These are phyloP conservation scores for Diaprepes abbreviatus DNA, from an alignment of 2,888 invertebrate genomes.

Conservation along the genomic window DNA sequence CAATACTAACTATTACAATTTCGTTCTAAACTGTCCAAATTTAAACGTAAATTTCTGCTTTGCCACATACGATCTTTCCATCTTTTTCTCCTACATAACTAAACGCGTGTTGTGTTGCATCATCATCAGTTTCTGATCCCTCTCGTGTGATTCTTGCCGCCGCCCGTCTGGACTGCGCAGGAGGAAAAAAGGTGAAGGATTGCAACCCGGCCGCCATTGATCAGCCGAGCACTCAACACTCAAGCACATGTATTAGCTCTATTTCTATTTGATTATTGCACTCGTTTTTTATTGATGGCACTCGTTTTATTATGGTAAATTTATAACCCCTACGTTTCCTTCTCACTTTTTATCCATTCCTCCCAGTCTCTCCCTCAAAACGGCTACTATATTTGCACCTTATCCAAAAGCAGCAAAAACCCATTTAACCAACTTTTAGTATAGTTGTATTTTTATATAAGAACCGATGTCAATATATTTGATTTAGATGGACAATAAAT, in stretches of 20 bases:
- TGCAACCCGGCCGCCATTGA: conserved; percentile 55
- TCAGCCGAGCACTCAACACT: conserved; percentile 64
- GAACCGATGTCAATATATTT: no score
- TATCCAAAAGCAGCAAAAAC: no score
- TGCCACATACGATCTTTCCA: neutral
- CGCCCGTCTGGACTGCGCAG: conserved; percentile 68
- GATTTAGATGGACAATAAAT: no score
- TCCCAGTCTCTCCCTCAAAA: neutral
- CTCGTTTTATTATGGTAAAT: conserved; percentile 43
- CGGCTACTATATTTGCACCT: no score
- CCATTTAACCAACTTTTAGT: no score
- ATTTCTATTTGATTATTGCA: conserved; percentile 54
- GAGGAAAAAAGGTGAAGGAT: conserved; percentile 76
- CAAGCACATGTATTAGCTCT: conserved; percentile 66
- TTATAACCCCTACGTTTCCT: neutral
- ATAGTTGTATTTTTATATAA: no score
- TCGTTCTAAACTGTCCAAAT: no score
- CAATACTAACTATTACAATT: no score
- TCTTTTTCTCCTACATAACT: conserved; percentile 53
- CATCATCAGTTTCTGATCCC: conserved; percentile 66
- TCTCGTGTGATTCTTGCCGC: conserved; percentile 68
- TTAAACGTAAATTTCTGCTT: conserved; percentile 5
- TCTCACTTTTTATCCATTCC: neutral
- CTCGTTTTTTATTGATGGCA: conserved; percentile 46
- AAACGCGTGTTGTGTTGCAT: conserved; percentile 63